Evolutionary conservation across 2,797 vertebrate species (phyloP).

Genomic region (Lagothrix lagotricha): DNA sequence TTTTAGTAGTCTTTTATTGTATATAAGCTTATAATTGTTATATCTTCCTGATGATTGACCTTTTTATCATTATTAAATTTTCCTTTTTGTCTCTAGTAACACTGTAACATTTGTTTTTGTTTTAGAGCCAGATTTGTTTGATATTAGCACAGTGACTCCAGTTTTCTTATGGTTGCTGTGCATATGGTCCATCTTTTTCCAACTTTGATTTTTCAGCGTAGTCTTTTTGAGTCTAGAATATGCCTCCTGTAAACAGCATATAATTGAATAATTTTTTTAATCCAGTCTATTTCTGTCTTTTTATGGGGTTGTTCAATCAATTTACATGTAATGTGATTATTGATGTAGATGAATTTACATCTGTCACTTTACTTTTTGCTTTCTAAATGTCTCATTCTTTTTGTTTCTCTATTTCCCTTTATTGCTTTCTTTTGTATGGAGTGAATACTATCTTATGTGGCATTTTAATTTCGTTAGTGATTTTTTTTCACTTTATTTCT

Average conservation of each 20-base stretch:
- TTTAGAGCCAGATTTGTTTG: background rate
- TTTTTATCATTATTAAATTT: background rate
- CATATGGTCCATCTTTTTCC: background rate
- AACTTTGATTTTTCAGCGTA: background rate
- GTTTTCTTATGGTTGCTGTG: background rate
- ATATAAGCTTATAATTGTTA: background rate
- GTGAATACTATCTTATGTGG: background rate
- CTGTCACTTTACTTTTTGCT: background rate
- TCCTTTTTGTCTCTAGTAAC: background rate
- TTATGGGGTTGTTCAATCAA: background rate
- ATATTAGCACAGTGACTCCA: background rate
- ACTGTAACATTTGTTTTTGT: background rate
- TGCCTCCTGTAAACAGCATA: background rate
- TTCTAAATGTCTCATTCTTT: background rate
- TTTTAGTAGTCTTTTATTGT: background rate
- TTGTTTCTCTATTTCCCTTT: background rate
- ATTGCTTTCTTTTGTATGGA: background rate
- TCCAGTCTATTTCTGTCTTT: background rate
- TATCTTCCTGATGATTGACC: background rate
- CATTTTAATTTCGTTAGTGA: background rate
- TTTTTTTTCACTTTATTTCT: background rate
- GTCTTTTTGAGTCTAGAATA: background rate
- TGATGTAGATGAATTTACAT: background rate
- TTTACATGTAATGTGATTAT: background rate
- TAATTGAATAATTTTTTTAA: background rate